These are phyloP conservation scores for Lepeophtheirus nordmannii DNA, from an alignment of 2,888 invertebrate species.

Conservation along the genomic window DNA sequence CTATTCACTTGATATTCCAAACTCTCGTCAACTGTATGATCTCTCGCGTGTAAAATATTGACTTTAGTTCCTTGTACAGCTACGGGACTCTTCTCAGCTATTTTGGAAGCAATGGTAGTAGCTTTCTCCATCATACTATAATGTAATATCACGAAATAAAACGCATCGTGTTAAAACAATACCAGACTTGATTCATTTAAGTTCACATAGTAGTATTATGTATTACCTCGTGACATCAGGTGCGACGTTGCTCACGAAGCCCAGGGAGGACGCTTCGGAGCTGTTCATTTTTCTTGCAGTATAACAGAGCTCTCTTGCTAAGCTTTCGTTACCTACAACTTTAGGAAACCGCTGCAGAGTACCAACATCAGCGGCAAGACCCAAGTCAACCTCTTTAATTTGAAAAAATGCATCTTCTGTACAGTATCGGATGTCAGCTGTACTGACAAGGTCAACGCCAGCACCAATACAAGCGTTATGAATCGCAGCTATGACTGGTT, in stretches of 20 bases:
- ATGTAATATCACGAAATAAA: constrained; percentile 1
- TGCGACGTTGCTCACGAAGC: constrained; percentile 55
- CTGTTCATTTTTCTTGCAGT: constrained; percentile 67
- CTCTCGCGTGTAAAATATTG: constrained; percentile 66
- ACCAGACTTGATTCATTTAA: background rate
- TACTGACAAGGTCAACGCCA: constrained; percentile 70
- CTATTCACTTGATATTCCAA: constrained; percentile 70
- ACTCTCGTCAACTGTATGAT: constrained; percentile 69
- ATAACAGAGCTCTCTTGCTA: constrained; percentile 68
- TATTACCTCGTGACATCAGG: constrained; percentile 25
- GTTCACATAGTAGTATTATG: background rate
- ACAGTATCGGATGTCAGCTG: constrained; percentile 81
- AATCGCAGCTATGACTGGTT: constrained; percentile 74
- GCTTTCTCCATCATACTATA: constrained; percentile 54
- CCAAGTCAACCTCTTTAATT: constrained; percentile 38
- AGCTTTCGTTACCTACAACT: constrained; percentile 68
- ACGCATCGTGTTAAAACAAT: constrained; percentile 29
- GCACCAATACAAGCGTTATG: constrained; percentile 83
- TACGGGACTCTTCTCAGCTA: constrained; percentile 78
- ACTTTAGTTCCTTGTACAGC: constrained; percentile 83
- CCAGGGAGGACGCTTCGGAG: constrained; percentile 60
- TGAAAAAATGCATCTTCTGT: constrained; percentile 77
- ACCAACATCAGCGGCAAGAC: constrained; percentile 91
- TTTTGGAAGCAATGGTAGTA: constrained; percentile 54
- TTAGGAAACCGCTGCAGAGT: constrained; percentile 81